Base-by-base conservation (phyloP, 2,888 invertebrate genomes). In the Lasioglossum malachurum region DNA sequence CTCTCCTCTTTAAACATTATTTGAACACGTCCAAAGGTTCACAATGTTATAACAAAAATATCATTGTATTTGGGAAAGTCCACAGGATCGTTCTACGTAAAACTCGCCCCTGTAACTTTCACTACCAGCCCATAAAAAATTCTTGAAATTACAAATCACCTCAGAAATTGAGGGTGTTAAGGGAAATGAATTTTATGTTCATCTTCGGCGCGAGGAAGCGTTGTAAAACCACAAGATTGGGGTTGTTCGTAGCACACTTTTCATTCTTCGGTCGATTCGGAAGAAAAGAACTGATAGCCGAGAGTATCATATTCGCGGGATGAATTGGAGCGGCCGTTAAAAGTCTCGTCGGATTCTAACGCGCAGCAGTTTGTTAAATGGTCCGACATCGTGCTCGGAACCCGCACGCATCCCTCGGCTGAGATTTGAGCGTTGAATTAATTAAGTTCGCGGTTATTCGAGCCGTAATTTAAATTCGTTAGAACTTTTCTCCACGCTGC, bases 401-500 rank as follows among this genome's bases (percentile, higher is more conserved):
- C 7, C 38, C 19, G 0, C 10, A 16, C 53, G 49, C n/a, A 67
- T 35, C 72, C 60, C 78, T 35, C 14, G 31, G 7, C 53, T 27
- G 78, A 79, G 79, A 78, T 80, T 75, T 35, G 75, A 77, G 35
- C 73, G 75, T 79, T 79, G 81, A 88, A 82, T 84, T 87, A 87
- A 88, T 88, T 79, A 80, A 82, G 67, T 73, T 75, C 57, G 82
- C 80, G 87, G 81, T 83, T 84, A 81, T 84, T 84, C 44, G 60
- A 80, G 84, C 60, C 38, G 83, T 83, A 80, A 83, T 85, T 88
- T 88, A 87, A 90, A 89, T 90, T 86, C 87, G 89, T 84, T 83
- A 76, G 76, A 49, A 84, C 72, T 81, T 82, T 76, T 73, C 76
- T 57, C 57, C n/a, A 0, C 57, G 57, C n/a, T n/a, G n/a, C 23